Base-by-base conservation (phyloP, 2,113 vertebrate genomes). In the Climacteris rufus region DNA sequence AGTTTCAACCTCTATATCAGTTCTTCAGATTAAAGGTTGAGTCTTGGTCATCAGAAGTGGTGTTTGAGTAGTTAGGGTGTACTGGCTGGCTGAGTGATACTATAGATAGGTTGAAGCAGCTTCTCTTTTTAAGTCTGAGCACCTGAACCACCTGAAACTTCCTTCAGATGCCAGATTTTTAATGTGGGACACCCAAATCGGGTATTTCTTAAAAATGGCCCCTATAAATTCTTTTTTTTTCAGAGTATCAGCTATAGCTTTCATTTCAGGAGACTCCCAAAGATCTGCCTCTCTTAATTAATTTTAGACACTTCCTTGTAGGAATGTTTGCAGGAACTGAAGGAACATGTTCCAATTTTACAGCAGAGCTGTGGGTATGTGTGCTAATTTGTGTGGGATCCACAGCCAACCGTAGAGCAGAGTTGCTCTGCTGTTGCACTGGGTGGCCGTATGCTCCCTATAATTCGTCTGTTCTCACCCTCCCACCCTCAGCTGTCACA, bases 321-420 rank as follows among this genome's bases (percentile, higher is more conserved):
- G 72, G 35, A 81, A 75, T 10, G 33, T n/a, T 4, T 4, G 4
- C 64, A 64, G 71, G 37, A 89, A 45, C 72, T 40, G 69, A 40
- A 50, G 40, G 60, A 52, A 47, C 6, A 1, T 12, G n/a, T 42
- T 90, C 64, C 60, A 44, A 2, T 91, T 89, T 91, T 76, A 37
- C 53, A 61, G 1, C 44, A 72, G 78, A 84, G 65, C 74, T 78
- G 39, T 60, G 69, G 25, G 35, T n/a, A 37, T 4, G 13, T 82
- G 52, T 92, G 44, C 52, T 89, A n/a, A 40, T 70, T 27, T 53
- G 61, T 35, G 65, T 79, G 77, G 86, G 74, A 57, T 76, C 40
- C 0, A 0, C 77, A 87, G 81, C 56, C 84, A 42, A 17, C 59
- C 2, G 0, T 6, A 18, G 47, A 78, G 61, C 20, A 18, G 59